A percentile compares a stretch with the other conserved stretches of the same genome.
phyloP scores from a whole-genome alignment of 2,113 vertebrate species.

The Hippocampus barbouri region DNA sequence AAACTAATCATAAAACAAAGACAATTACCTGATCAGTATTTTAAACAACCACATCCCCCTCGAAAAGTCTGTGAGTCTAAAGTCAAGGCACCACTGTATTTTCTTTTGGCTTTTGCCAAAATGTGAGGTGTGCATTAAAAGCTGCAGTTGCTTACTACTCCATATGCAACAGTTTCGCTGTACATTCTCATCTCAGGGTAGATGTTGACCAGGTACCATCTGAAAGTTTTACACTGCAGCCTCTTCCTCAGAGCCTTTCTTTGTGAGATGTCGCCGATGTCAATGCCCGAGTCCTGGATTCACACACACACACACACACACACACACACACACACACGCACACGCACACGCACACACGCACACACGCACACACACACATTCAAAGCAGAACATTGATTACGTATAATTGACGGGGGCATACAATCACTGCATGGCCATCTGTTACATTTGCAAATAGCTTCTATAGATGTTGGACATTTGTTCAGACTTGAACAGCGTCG shows the following conservation, averaged over 20 bases:
- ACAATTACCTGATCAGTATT: too few species aligned
- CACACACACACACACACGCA: too few species aligned
- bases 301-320: conserved; percentile 17
- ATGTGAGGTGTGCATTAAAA: conserved; percentile 6
- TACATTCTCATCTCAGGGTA: conserved; percentile 99
- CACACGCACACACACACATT: conserved; percentile 7
- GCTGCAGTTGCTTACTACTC: conserved; percentile 78
- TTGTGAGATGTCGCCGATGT: conserved; percentile 91
- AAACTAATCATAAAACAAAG: too few species aligned
- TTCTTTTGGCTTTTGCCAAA: too few species aligned
- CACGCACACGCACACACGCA: too few species aligned
- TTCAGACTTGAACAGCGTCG: conserved; percentile 14
- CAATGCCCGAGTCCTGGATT: conserved; percentile 89
- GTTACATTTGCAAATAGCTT: conserved; percentile 23
- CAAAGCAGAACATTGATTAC: conserved; percentile 31
- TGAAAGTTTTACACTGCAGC: conserved; percentile 95
- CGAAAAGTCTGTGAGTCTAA: too few species aligned
- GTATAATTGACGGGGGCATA: conserved; percentile 10
- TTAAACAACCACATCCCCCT: too few species aligned
- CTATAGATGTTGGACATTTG: conserved; percentile 18
- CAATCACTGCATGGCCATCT: conserved; percentile 30
- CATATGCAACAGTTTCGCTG: conserved; percentile 89
- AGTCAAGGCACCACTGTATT: too few species aligned
- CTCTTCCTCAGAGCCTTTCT: conserved; percentile 92
- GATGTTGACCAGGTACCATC: conserved; percentile 96